phyloP scores from a whole-genome alignment of 2,113 vertebrate genomes.

The Thymallus thymallus region DNA sequence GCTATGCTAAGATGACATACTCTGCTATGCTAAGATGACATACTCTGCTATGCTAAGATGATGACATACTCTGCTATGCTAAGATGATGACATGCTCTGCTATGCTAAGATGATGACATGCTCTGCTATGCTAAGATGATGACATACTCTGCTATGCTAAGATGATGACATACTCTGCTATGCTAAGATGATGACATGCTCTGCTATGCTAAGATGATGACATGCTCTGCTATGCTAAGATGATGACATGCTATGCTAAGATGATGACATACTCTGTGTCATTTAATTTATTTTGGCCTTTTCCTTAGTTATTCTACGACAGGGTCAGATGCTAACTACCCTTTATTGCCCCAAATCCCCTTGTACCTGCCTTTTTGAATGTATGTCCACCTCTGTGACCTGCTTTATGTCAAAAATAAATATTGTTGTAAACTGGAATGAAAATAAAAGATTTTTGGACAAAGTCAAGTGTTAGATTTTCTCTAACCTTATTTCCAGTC shows the following conservation, averaged over 20 bases:
- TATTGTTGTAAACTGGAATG: slow-evolving; percentile 28
- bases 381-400: slow-evolving; percentile 51
- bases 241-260: slow-evolving; percentile 6
- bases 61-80: too few relatives aligned
- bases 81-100: slow-evolving; percentile 5
- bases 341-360: slow-evolving; percentile 4
- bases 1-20: slow-evolving; percentile 13
- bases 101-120: too few relatives aligned
- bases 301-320: slow-evolving; percentile 25
- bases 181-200: too few relatives aligned
- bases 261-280: slow-evolving; percentile 7
- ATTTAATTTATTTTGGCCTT: slow-evolving; percentile 1
- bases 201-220: slow-evolving; percentile 9
- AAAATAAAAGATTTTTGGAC: slow-evolving; percentile 58
- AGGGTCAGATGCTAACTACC: slow-evolving; percentile 17
- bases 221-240: slow-evolving; percentile 9
- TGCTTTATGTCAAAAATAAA: slow-evolving; percentile 51
- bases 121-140: slow-evolving; percentile 9
- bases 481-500: neutral
- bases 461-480: neutral
- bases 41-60: too few relatives aligned
- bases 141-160: slow-evolving; percentile 14
- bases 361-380: slow-evolving; percentile 46
- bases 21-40: slow-evolving; percentile 9
- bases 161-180: slow-evolving; percentile 10